Evolutionary conservation across 2,888 invertebrate species (phyloP).

Genomic region (Cactoblastis cactorum): DNA sequence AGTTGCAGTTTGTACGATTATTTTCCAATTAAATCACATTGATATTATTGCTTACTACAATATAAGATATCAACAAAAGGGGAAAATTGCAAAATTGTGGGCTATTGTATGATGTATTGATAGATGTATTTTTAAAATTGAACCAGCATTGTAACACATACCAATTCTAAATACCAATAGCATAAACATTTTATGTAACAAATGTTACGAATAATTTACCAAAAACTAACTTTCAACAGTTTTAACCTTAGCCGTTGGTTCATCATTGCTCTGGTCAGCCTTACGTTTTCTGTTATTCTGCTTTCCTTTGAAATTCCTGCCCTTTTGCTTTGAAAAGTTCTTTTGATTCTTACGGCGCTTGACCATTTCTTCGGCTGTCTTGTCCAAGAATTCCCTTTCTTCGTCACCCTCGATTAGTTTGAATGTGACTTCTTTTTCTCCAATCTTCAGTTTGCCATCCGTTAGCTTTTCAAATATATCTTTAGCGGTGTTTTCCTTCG

Average conservation of each 20-base stretch:
- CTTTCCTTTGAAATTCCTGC: constrained; percentile 47
- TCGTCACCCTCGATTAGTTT: constrained; percentile 84
- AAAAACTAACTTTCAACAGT: constrained; percentile 40
- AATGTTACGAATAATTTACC: not conserved
- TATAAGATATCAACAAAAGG: too few species aligned
- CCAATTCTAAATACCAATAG: too few species aligned
- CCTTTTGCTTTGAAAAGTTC: constrained; percentile 48
- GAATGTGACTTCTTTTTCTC: constrained; percentile 74
- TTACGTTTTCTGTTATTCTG: constrained; percentile 50
- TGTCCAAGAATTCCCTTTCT: constrained; percentile 82
- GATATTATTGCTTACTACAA: too few species aligned
- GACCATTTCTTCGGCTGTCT: constrained; percentile 81
- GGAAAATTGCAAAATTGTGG: too few species aligned
- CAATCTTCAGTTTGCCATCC: constrained; percentile 79
- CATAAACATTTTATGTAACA: too few species aligned
- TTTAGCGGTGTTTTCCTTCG: constrained; percentile 84
- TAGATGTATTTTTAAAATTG: too few species aligned
- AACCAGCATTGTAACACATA: too few species aligned
- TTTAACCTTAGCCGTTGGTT: constrained; percentile 46
- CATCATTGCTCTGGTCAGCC: constrained; percentile 46
- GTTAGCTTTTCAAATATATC: constrained; percentile 81
- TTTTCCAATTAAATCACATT: too few species aligned
- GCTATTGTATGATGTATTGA: too few species aligned
- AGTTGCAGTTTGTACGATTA: too few species aligned
- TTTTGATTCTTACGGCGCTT: constrained; percentile 75